Conservation (phyloP, 2,113 vertebrate species). For the Spilogale gracilis region DNA sequence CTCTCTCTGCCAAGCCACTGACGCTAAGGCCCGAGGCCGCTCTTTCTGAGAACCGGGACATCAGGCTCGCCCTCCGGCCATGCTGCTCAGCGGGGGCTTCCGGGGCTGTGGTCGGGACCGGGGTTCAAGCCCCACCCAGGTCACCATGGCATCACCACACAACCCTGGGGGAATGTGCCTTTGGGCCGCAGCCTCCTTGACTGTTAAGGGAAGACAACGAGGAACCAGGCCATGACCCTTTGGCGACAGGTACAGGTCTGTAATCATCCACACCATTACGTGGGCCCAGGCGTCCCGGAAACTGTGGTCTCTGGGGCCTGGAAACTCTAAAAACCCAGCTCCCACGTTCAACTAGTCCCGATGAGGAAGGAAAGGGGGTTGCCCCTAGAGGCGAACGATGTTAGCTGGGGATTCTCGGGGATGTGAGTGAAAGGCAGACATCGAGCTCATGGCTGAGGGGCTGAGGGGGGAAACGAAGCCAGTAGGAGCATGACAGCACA, state of each 20-base stretch:
- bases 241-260: not conserved
- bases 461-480: not conserved
- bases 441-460: fast-evolving
- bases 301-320: not conserved
- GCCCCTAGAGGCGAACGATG: fast-evolving
- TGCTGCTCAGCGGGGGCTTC: not conserved
- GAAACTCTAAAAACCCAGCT: not conserved
- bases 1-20: not conserved
- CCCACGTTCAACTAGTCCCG: not conserved
- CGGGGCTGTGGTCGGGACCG: not conserved
- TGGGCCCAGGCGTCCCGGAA: not conserved
- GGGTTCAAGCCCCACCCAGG: not conserved
- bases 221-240: not conserved
- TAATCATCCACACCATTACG: not conserved
- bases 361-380: not conserved
- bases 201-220: not conserved
- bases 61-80: not conserved
- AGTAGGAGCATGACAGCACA: not conserved
- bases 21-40: fast-evolving
- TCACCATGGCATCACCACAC: not conserved
- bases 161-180: not conserved
- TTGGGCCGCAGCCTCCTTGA: not conserved
- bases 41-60: not conserved
- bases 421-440: not conserved
- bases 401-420: not conserved